Conservation (phyloP, 2,113 vertebrate genomes). For the Anser cygnoides region DNA sequence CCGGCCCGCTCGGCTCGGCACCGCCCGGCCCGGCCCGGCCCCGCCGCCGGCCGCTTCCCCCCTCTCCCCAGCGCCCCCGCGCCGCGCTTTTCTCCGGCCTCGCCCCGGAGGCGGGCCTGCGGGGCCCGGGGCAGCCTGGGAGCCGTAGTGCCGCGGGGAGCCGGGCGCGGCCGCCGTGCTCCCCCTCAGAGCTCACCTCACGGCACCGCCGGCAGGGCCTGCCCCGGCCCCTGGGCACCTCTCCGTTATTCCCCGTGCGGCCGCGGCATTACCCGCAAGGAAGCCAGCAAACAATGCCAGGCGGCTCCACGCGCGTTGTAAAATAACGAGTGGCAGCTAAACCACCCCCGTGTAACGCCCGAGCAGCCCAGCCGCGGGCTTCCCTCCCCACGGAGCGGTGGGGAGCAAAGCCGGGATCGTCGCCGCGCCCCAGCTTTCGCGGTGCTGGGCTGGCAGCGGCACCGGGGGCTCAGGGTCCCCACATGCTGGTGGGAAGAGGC, state of each 20-base stretch:
- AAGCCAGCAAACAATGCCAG: constrained; percentile 16
- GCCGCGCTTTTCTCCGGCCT: background rate
- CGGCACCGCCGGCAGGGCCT: too few relatives aligned
- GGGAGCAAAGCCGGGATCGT: background rate
- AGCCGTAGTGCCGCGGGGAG: background rate
- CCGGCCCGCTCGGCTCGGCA: background rate
- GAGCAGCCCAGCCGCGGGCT: background rate
- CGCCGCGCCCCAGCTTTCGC: background rate
- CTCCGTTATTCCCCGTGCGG: background rate
- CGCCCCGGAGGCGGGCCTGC: background rate
- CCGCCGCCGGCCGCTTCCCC: background rate
- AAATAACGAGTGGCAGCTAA: background rate
- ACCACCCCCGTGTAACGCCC: background rate
- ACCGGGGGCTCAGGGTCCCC: background rate
- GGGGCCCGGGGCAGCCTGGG: background rate
- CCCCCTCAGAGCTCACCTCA: too few relatives aligned
- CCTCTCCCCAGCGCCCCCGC: background rate
- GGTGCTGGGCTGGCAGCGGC: background rate
- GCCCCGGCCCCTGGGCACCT: background rate
- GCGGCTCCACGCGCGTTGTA: background rate
- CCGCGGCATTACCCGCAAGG: background rate
- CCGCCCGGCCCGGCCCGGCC: background rate
- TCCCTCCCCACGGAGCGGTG: background rate
- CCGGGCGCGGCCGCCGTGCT: too few relatives aligned
- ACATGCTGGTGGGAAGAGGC: background rate